Conservation (phyloP, 2,113 vertebrate genomes). For the Marmota flaviventris region DNA sequence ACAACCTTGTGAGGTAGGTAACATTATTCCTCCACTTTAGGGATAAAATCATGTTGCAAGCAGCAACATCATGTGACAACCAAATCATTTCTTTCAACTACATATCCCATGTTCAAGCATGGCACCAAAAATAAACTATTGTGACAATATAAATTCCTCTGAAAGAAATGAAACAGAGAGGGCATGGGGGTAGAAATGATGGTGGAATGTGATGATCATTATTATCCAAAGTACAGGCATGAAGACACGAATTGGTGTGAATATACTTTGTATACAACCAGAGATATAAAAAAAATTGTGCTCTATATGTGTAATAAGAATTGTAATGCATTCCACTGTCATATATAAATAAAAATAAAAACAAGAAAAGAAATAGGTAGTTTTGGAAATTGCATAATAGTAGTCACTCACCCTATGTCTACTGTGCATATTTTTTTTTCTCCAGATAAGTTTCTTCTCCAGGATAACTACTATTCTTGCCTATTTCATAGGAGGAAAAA, state of each 20-base stretch:
- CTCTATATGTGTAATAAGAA: no score
- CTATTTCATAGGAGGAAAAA: neutral
- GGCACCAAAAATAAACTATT: neutral
- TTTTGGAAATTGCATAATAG: neutral
- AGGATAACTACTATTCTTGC: neutral
- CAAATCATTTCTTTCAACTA: slow-evolving; percentile 20
- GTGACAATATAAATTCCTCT: neutral
- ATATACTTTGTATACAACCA: no score
- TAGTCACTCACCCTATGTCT: neutral
- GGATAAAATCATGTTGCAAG: neutral
- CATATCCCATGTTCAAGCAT: neutral
- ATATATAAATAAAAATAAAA: no score
- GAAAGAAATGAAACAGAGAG: neutral
- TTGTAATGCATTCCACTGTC: no score
- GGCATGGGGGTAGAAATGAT: no score
- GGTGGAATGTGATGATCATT: no score
- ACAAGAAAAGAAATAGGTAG: neutral
- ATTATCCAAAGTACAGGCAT: no score
- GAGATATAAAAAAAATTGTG: no score
- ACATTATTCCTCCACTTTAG: neutral
- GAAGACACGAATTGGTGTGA: no score
- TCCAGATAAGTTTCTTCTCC: neutral
- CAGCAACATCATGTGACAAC: neutral
- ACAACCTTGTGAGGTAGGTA: neutral
- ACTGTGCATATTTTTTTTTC: neutral